A percentile compares a stretch with the other conserved stretches of the same genome.
Conservation (phyloP, 2,113 vertebrate genomes). For the Caracal caracal region DNA sequence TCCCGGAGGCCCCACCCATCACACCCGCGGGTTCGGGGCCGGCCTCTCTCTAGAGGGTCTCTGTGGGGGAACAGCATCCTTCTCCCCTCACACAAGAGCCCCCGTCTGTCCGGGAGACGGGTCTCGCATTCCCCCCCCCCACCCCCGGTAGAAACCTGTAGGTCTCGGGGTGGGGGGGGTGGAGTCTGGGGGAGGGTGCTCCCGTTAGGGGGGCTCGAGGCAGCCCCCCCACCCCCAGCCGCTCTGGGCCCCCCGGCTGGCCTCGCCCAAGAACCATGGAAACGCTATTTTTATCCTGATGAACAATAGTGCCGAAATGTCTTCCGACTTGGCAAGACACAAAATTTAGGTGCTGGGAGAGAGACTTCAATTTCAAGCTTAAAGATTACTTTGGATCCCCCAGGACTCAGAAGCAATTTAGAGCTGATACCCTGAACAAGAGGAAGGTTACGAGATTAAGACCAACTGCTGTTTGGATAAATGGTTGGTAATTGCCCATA, state of each 20-base stretch:
- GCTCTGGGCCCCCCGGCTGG: constrained; percentile 22
- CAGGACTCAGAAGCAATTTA: constrained; percentile 91
- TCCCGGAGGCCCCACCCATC: fast-evolving
- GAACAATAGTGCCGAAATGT: constrained; percentile 71
- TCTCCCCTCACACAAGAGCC: not conserved
- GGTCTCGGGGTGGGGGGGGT: not conserved
- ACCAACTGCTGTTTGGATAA: constrained; percentile 91
- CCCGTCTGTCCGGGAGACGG: fast-evolving
- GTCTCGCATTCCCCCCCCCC: not conserved
- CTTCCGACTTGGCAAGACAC: constrained; percentile 82
- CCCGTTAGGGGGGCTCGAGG: not conserved
- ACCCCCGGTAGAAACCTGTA: not conserved
- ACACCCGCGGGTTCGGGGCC: fast-evolving
- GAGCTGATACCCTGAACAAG: constrained; percentile 88
- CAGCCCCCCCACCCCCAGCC: not conserved
- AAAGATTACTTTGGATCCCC: constrained; percentile 90
- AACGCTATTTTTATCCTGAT: constrained; percentile 76
- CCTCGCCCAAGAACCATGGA: not conserved
- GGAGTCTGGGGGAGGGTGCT: not conserved
- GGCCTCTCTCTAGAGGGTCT: fast-evolving
- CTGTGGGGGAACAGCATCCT: not conserved
- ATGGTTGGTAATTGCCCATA: constrained; percentile 90
- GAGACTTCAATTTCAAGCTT: constrained; percentile 89
- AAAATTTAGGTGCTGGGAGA: constrained; percentile 87
- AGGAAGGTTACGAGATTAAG: constrained; percentile 90